A percentile compares a stretch with the other conserved stretches of the same genome.
Conservation (phyloP, 2,888 invertebrate species). For the Siphlonurus alternatus region DNA sequence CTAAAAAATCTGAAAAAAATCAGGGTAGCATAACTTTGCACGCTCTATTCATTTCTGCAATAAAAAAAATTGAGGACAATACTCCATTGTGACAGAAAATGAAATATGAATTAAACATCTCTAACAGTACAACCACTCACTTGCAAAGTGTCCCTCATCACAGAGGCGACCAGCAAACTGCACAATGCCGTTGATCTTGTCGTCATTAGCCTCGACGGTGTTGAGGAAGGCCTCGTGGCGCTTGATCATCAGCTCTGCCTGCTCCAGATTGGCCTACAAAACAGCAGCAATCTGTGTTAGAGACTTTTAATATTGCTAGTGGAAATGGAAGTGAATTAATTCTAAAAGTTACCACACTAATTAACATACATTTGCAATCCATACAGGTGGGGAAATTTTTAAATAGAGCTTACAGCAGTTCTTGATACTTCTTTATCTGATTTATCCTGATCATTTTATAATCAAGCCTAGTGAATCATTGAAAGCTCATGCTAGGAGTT, state of each 20-base stretch:
- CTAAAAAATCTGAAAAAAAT: too few relatives aligned
- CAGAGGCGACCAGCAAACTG: slow-evolving; percentile 83
- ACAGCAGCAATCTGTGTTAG: slow-evolving; percentile 7
- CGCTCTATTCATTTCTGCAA: too few relatives aligned
- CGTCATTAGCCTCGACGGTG: slow-evolving; percentile 99
- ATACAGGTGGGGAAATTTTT: not conserved
- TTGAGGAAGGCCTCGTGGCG: slow-evolving; percentile 98
- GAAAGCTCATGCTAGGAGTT: not conserved
- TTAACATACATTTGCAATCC: not conserved
- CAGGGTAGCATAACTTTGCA: too few relatives aligned
- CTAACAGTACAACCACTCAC: slow-evolving; percentile 21
- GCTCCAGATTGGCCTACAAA: slow-evolving; percentile 61
- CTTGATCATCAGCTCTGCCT: slow-evolving; percentile 93
- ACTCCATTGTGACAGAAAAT: too few relatives aligned
- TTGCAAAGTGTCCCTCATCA: slow-evolving; percentile 86
- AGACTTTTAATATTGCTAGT: not conserved
- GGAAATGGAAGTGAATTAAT: not conserved
- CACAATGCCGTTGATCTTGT: slow-evolving; percentile 93
- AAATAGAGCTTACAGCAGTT: too few relatives aligned
- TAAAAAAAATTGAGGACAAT: too few relatives aligned
- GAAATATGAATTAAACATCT: too few relatives aligned
- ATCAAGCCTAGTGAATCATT: too few relatives aligned
- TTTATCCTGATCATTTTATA: too few relatives aligned
- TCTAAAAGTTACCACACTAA: not conserved
- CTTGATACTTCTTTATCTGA: too few relatives aligned